Percentiles rank a stretch among this genome's conserved stretches.
Conservation (phyloP, 2,888 invertebrate genomes). For the Andricus curvator region DNA sequence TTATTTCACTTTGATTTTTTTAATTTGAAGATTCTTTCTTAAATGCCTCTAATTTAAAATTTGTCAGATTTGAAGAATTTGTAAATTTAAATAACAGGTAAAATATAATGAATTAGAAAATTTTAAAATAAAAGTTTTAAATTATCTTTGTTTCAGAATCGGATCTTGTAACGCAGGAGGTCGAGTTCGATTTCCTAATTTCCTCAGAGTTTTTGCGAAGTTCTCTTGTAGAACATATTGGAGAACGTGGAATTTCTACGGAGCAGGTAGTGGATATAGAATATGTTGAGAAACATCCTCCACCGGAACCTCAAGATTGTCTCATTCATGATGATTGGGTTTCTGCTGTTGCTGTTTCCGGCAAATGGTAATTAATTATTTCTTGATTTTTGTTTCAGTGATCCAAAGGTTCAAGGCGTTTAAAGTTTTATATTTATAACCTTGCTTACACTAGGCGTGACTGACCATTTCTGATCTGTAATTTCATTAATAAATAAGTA, state of each 20-base stretch:
- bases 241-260: slow-evolving; percentile 86
- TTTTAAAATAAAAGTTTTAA: too few relatives aligned
- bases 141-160: slow-evolving; percentile 62
- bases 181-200: slow-evolving; percentile 94
- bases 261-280: slow-evolving; percentile 94
- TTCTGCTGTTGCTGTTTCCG: slow-evolving; percentile 87
- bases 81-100: too few relatives aligned
- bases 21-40: too few relatives aligned
- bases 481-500: too few relatives aligned
- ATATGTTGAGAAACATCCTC: slow-evolving; percentile 93
- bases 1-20: too few relatives aligned
- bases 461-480: too few relatives aligned
- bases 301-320: slow-evolving; percentile 95
- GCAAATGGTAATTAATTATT: slow-evolving; percentile 81
- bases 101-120: too few relatives aligned
- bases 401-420: background rate
- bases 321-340: slow-evolving; percentile 99
- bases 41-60: too few relatives aligned
- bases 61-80: too few relatives aligned
- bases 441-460: too few relatives aligned
- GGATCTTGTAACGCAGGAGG: slow-evolving; percentile 67
- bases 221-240: slow-evolving; percentile 86
- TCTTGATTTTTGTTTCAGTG: background rate
- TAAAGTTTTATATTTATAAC: too few relatives aligned
- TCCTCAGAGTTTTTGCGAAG: slow-evolving; percentile 89